A percentile compares a stretch with the other conserved stretches of the same genome.
Conservation (phyloP, 2,113 vertebrate genomes). For the Anarhynchus alexandrinus region DNA sequence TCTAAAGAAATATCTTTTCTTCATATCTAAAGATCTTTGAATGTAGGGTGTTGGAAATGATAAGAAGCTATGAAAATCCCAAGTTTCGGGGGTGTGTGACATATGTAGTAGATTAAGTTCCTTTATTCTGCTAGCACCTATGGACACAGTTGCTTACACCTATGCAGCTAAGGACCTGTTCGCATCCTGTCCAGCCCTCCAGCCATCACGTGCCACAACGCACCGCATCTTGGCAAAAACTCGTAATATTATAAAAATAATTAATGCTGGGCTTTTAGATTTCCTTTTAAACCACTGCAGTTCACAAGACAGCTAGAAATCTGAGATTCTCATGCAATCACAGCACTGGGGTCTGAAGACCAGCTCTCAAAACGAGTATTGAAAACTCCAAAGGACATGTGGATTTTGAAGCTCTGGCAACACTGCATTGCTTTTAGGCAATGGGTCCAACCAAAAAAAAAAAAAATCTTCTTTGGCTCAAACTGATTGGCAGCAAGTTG, state of each 20-base stretch:
- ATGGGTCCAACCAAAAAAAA: background rate
- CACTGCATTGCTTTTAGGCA: background rate
- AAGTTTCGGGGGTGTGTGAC: accelerated
- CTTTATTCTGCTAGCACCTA: background rate
- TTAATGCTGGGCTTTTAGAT: background rate
- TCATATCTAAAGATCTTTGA: background rate
- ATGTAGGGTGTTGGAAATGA: background rate
- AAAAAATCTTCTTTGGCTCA: background rate
- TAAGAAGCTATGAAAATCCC: background rate
- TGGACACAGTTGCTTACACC: background rate
- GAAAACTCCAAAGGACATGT: background rate
- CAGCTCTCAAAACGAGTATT: background rate
- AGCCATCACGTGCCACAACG: background rate
- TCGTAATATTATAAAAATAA: background rate
- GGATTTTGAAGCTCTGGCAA: background rate
- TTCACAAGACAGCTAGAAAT: background rate
- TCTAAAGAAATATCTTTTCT: background rate
- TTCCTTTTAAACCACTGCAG: background rate
- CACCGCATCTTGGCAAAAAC: background rate
- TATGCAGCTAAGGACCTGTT: background rate
- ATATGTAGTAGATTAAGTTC: background rate
- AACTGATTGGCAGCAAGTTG: background rate
- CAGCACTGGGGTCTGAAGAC: background rate
- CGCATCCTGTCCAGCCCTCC: background rate
- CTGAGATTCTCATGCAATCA: background rate